Evolutionary conservation across 2,888 invertebrate genomes (phyloP).

Genomic region (Metalampra italica): DNA sequence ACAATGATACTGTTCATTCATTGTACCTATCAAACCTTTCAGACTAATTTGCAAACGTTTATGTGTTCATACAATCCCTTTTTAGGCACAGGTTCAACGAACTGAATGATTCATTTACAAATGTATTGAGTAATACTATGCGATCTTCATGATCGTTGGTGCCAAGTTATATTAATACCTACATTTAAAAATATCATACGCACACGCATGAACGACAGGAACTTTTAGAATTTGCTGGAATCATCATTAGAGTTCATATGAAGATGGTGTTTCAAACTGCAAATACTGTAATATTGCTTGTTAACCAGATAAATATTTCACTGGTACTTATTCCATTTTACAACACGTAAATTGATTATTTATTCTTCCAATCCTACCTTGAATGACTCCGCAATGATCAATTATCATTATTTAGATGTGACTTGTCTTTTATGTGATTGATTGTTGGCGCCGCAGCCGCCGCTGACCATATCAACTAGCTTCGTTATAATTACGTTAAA

Average conservation of each 20-base stretch:
- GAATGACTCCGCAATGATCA: constrained; percentile 19
- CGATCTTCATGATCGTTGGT: constrained; percentile 18
- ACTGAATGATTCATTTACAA: constrained; percentile 50
- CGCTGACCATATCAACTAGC: constrained; percentile 33
- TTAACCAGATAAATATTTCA: no score
- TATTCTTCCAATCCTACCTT: constrained; percentile 19
- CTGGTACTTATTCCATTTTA: no score
- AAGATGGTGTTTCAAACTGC: no score
- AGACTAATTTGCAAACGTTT: constrained; percentile 43
- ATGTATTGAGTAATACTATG: constrained; percentile 27
- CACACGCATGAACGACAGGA: not conserved
- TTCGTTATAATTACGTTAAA: constrained; percentile 44
- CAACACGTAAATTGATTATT: not conserved
- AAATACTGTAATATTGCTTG: no score
- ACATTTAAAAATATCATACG: constrained; percentile 21
- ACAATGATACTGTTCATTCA: constrained; percentile 49
- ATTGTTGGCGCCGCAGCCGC: constrained; percentile 59
- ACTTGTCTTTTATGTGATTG: constrained; percentile 36
- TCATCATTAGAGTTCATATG: no score
- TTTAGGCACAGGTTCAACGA: constrained; percentile 48
- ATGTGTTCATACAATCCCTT: constrained; percentile 37
- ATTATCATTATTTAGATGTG: constrained; percentile 33
- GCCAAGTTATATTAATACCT: constrained; percentile 31
- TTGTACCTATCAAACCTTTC: constrained; percentile 32
- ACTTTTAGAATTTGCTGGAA: no score